Evolutionary conservation across 2,113 vertebrate species (phyloP), one percentile per base, ranked within the genome.

Genomic region (Calonectris borealis): DNA sequence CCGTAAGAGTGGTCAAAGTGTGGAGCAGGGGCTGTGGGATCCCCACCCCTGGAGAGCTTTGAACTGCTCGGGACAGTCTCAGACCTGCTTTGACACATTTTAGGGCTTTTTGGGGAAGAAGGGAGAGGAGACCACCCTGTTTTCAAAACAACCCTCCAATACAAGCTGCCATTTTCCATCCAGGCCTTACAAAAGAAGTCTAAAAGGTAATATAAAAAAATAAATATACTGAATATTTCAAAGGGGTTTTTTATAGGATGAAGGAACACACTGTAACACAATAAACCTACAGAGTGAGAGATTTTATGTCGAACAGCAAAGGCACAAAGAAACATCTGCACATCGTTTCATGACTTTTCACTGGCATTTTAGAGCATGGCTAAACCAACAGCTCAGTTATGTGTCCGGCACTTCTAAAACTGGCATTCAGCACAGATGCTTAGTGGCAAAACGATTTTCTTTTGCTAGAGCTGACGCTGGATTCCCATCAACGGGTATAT

Each of bases 281-380:
- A 54, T 11, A 92, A 90, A 95, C 38, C 65, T 73, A 58, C 42
- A 51, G 86, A 68, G 46, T 8, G n/a, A 83, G 71, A 38, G 31
- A 21, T 58, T 82, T 92, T 73, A 42, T n/a, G 71, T 78, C 4
- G 5, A 90, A 86, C 42, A 86, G 38, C 68, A 73, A 86, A 95
- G 89, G 86, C 89, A 91, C 66, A 91, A 93, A 86, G 82, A 85
- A 94, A 93, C 89, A 93, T 90, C 94, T 97, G 94, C 89, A 83
- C 44, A 27, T 46, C 49, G 0, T 89, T 93, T 83, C 40, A 48
- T 51, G 78, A 73, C 88, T 95, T 94, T 64, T 54, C 79, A 85
- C 54, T 55, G 88, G 76, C 58, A 71, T 93, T 96, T 95, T 46
- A 68, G 78, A 94, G 71, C 68, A 8, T 16, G 71, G 84, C 38